Percentiles rank a stretch among this genome's conserved stretches.
These are phyloP conservation scores for Osedax frankpressi DNA, from an alignment of 2,888 invertebrate species.

Conservation along the genomic window DNA sequence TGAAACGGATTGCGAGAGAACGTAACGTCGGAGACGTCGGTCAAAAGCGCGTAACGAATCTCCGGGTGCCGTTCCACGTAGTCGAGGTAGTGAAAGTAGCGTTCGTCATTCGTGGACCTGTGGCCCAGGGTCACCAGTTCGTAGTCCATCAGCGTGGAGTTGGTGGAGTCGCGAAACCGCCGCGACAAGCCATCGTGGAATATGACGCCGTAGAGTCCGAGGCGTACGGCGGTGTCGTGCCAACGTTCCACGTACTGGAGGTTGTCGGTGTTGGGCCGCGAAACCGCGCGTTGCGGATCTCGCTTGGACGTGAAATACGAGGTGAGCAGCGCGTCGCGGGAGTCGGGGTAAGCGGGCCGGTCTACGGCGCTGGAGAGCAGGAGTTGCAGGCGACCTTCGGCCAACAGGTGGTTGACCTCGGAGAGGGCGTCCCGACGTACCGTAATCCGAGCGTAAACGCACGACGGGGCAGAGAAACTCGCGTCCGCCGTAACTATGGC, in stretches of 20 bases:
- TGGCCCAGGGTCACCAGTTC: background rate
- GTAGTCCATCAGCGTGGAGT: background rate
- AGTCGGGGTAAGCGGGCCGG: too few relatives aligned
- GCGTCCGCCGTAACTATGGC: background rate
- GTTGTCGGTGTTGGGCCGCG: background rate
- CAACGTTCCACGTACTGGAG: background rate
- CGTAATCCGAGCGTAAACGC: background rate
- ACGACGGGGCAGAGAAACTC: background rate
- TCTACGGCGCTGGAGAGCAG: background rate
- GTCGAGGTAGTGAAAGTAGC: slow-evolving; percentile 6
- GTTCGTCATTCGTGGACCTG: slow-evolving; percentile 1
- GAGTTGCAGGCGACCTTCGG: background rate
- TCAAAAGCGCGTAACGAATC: background rate
- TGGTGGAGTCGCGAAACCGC: background rate
- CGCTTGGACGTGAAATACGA: slow-evolving; percentile 5
- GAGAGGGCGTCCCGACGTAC: too few relatives aligned
- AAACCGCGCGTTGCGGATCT: background rate
- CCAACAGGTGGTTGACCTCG: background rate
- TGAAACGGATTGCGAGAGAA: slow-evolving; percentile 7
- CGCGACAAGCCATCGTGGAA: slow-evolving; percentile 1
- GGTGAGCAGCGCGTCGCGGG: background rate
- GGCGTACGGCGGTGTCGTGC: background rate
- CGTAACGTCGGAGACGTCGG: slow-evolving; percentile 7
- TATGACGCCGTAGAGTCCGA: background rate
- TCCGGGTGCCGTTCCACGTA: background rate